Conservation (phyloP, 1,140 invertebrate species). For the Ganaspis sp. region DNA sequence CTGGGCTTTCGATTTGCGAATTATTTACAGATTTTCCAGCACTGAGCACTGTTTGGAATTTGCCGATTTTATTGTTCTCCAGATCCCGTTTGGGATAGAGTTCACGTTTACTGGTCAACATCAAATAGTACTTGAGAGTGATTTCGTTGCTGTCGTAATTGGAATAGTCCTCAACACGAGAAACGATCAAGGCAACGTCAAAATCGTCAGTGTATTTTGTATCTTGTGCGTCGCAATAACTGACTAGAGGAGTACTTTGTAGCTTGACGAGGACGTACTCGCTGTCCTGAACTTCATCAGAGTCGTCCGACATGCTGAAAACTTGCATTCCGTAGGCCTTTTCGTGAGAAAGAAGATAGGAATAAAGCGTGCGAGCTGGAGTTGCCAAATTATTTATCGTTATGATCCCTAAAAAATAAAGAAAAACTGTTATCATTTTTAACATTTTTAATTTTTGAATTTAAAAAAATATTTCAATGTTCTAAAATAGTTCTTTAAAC, state of each 20-base stretch:
- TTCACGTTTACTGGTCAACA: slow-evolving; percentile 83
- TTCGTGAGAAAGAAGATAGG: slow-evolving; percentile 84
- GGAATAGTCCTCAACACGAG: slow-evolving; percentile 75
- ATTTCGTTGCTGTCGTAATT: slow-evolving; percentile 70
- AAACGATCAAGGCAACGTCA: slow-evolving; percentile 83
- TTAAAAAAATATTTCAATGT: too few species aligned
- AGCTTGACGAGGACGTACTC: slow-evolving; percentile 82
- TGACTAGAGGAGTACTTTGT: slow-evolving; percentile 78
- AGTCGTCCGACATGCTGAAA: slow-evolving; percentile 80
- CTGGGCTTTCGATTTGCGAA: slow-evolving; percentile 62
- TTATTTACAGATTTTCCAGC: slow-evolving; percentile 63
- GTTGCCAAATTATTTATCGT: slow-evolving; percentile 80
- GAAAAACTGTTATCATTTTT: slow-evolving; percentile 15
- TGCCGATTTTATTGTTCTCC: slow-evolving; percentile 80
- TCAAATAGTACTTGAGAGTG: slow-evolving; percentile 84
- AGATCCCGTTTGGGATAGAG: slow-evolving; percentile 83
- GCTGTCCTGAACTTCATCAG: slow-evolving; percentile 68
- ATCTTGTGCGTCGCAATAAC: slow-evolving; percentile 81
- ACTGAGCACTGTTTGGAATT: slow-evolving; percentile 80
- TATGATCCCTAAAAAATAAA: slow-evolving; percentile 77
- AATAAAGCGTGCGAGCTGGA: slow-evolving; percentile 82
- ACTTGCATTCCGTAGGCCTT: slow-evolving; percentile 84
- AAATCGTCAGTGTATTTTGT: slow-evolving; percentile 82
- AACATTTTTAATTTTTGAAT: background rate
- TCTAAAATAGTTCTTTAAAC: too few species aligned